phyloP scores from a whole-genome alignment of 1,140 invertebrate genomes.

The Ceratosolen solmsi region DNA sequence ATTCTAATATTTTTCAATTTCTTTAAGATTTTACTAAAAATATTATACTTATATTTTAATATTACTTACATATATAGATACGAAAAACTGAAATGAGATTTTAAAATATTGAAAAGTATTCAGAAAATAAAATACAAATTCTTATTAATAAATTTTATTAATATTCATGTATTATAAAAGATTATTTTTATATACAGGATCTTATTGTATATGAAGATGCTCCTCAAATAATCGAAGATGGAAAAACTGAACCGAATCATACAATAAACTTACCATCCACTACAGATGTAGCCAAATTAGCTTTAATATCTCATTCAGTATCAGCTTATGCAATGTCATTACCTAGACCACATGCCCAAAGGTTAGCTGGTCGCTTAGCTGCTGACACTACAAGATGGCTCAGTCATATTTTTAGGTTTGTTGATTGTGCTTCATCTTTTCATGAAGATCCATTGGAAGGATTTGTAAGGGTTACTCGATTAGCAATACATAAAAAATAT shows the following conservation, averaged over 20 bases:
- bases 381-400: constrained; percentile 86
- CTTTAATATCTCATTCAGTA: constrained; percentile 83
- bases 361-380: constrained; percentile 80
- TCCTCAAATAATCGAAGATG: constrained; percentile 64
- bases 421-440: constrained; percentile 82
- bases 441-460: constrained; percentile 87
- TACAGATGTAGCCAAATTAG: constrained; percentile 78
- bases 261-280: constrained; percentile 72
- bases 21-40: too few relatives aligned
- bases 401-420: constrained; percentile 83
- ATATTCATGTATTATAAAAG: too few relatives aligned
- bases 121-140: too few relatives aligned
- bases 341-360: constrained; percentile 80
- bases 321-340: constrained; percentile 83
- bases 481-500: constrained; percentile 87
- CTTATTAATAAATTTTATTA: too few relatives aligned
- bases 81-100: too few relatives aligned
- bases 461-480: constrained; percentile 82
- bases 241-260: constrained; percentile 60
- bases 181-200: constrained; percentile 66
- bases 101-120: too few relatives aligned
- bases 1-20: too few relatives aligned
- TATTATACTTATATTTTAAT: too few relatives aligned
- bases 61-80: too few relatives aligned
- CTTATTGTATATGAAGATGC: constrained; percentile 72